A percentile compares a stretch with the other conserved stretches of the same genome.
phyloP scores from a whole-genome alignment of 2,113 vertebrate genomes.

The Nematolebias whitei region DNA sequence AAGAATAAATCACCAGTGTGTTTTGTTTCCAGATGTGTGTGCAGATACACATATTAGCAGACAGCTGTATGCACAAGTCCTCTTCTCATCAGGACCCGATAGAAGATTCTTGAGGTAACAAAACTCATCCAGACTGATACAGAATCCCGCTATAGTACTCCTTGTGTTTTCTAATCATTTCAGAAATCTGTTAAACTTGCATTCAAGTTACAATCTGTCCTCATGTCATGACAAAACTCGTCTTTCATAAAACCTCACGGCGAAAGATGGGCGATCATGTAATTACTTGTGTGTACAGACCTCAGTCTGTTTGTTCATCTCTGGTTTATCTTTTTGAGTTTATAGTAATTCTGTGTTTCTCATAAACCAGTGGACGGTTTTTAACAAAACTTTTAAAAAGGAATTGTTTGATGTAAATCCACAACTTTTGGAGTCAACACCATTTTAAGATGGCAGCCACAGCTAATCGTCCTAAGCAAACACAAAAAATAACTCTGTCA shows the following conservation, averaged over 20 bases:
- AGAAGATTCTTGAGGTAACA: constrained; percentile 28
- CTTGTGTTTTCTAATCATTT: constrained; percentile 50
- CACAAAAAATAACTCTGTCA: no score
- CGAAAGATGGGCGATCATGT: no score
- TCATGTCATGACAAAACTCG: constrained; percentile 49
- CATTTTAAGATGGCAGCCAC: no score
- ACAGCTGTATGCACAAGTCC: constrained; percentile 52
- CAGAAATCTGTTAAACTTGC: constrained; percentile 41
- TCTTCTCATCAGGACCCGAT: constrained; percentile 34
- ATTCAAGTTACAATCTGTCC: constrained; percentile 53
- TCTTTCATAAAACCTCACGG: constrained; percentile 33
- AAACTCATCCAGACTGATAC: constrained; percentile 31
- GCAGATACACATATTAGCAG: constrained; percentile 57
- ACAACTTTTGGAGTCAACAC: no score
- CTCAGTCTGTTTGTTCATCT: no score
- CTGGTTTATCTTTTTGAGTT: no score
- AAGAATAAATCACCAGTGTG: constrained; percentile 56
- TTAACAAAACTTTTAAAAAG: no score
- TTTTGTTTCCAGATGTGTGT: constrained; percentile 56
- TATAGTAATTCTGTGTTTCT: no score
- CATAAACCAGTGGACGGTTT: no score
- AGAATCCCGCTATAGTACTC: constrained; percentile 28
- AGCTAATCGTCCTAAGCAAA: no score
- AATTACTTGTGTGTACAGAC: no score
- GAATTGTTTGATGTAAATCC: no score